Evolutionary conservation across 35 echinoderm and acorn worm species (phyloP), one percentile per base, ranked within the genome.

Genomic region (Apostichopus parvimensis): DNA sequence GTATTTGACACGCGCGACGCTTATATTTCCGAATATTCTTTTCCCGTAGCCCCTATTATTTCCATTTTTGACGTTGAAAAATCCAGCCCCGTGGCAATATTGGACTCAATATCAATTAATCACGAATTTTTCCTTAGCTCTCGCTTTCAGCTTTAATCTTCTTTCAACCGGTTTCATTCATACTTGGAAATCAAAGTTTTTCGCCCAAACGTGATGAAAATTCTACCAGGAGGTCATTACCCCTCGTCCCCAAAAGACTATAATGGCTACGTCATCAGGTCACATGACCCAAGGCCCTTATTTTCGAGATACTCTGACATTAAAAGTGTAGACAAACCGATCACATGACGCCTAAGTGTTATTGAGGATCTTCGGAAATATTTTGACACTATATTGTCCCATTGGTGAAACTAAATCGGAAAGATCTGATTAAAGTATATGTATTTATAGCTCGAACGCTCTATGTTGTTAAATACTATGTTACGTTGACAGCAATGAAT

Each of bases 51-150:
- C 71, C 71, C 71, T 20, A 75, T 18, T 75, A 75, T 20, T 75
- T 75, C n/a, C 71, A 75, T 22, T 75, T 75, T 75, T 75, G 71
- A 75, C 71, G 71, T 75, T 75, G 71, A 75, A 75, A 75, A 75
- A 75, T 75, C 71, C 71, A 75, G 71, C 71, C 71, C 71, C n/a
- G 14, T 18, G 71, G 71, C 71, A 75, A 75, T 22, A 75, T 75
- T 75, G 71, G 71, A 75, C 71, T 75, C 71, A 75, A 75, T 75
- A 75, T 75, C 71, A 75, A 75, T 75, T 75, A 75, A 75, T 75
- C 71, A 75, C 71, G 71, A 75, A 6, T n/a, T 75, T 22, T 22
- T 75, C 71, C 15, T 18, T 20, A 18, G 71, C 71, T 75, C 71
- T 75, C 15, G 71, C 71, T 75, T 75, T 75, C 17, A 22, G n/a